Conservation (phyloP, 2,113 vertebrate genomes). For the Lynx canadensis region DNA sequence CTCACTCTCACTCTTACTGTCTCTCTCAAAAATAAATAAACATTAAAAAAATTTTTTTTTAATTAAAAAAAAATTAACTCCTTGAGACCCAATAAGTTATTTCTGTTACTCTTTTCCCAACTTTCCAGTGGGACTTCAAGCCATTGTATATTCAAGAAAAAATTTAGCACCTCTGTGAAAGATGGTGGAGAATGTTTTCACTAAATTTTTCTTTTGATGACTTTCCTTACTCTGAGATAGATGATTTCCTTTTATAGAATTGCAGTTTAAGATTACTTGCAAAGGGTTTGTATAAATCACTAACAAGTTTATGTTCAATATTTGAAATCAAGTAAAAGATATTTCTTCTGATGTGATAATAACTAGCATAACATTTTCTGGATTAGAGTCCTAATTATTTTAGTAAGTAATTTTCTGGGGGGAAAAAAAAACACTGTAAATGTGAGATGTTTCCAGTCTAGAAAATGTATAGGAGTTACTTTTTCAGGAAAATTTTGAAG, state of each 20-base stretch:
- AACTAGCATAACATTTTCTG: background rate
- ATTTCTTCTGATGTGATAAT: background rate
- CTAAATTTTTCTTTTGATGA: conserved; percentile 18
- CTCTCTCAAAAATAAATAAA: too few relatives aligned
- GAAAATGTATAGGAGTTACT: background rate
- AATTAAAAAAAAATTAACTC: background rate
- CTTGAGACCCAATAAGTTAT: background rate
- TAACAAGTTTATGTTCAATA: background rate
- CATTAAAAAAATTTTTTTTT: too few relatives aligned
- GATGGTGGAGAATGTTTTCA: background rate
- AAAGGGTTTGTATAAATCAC: background rate
- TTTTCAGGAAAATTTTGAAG: background rate
- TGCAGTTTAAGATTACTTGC: background rate
- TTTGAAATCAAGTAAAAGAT: background rate
- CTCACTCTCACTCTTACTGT: too few relatives aligned
- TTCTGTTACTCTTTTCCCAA: background rate
- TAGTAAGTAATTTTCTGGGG: background rate
- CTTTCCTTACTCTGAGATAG: background rate
- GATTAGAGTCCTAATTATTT: background rate
- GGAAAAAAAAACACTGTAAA: background rate
- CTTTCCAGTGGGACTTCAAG: background rate
- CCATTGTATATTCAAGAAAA: background rate
- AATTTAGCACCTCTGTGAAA: background rate
- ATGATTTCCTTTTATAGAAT: conserved; percentile 5
- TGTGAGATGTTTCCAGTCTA: background rate